Evolutionary conservation across 2,113 vertebrate genomes (phyloP).

Genomic region (Callocephalon fimbriatum): DNA sequence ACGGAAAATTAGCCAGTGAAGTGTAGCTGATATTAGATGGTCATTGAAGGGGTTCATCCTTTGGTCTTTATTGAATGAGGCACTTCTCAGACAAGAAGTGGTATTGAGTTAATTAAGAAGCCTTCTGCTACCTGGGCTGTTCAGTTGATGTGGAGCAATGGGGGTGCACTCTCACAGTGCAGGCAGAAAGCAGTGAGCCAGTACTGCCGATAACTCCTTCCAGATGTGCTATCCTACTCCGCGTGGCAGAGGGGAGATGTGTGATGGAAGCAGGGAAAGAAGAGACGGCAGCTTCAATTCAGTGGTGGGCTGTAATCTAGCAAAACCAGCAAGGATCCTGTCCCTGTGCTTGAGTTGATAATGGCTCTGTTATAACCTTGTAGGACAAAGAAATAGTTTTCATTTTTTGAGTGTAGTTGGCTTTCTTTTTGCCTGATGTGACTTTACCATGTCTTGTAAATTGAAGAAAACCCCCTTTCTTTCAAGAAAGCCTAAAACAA

Average conservation of each 20-base stretch:
- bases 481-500: neutral
- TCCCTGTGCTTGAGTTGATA: fast-evolving
- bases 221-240: neutral
- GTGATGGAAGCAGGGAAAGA: neutral
- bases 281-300: neutral
- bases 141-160: fast-evolving
- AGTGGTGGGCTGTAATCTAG: neutral
- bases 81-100: neutral
- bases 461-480: neutral
- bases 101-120: neutral
- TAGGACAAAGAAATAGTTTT: neutral
- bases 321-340: neutral
- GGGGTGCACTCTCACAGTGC: fast-evolving
- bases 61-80: neutral
- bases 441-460: neutral
- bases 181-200: neutral
- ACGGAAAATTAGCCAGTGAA: neutral
- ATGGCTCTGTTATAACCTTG: neutral
- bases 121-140: neutral
- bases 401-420: neutral
- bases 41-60: neutral
- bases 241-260: fast-evolving
- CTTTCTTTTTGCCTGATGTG: neutral
- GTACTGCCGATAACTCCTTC: fast-evolving
- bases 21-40: neutral